Base-by-base conservation (phyloP, 35 echinoderm and acorn worm species). In the Holothuria glaberrima region DNA sequence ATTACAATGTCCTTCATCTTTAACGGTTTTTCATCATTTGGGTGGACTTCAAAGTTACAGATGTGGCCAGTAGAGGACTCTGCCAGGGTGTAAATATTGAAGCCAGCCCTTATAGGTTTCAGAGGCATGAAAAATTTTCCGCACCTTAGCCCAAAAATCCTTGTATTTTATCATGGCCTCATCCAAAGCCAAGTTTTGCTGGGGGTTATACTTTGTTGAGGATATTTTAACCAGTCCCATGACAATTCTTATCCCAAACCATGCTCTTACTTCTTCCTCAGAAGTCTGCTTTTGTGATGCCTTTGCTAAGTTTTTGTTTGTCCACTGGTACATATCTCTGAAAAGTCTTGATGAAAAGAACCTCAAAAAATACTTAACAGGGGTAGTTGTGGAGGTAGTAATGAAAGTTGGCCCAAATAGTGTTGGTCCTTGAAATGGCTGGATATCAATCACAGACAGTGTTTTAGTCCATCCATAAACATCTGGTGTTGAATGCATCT, bases 81-180 rank as follows among this genome's bases (percentile, higher is more conserved):
- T n/a, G n/a, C n/a, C n/a, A n/a, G 26, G 29, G 83, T 48, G 28
- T 86, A 92, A 9, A 92, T 76, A 46, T 92, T 92, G 26, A 92
- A 92, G 28, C 80, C 82, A 0, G 41, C 26, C 25, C 58, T 28
- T 52, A 75, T 86, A 3, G 90, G 90, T 48, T 92, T 92, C 46
- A 86, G 30, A 6, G 90, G 82, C 65, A 86, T 73, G n/a, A 92
- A 77, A 62, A 92, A 92, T n/a, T 25, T 87, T 87, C 30, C 57
- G 6, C 20, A 66, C 74, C 13, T 22, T 45, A 22, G 48, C 65
- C 59, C 64, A 61, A 33, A 87, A 92, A n/a, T 71, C 88, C 52
- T 45, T 79, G 32, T 80, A 92, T 20, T 59, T 58, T n/a, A 92
- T 58, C 90, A 92, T 92, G 4, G 90, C 90, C 35, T 92, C 90